Base-by-base conservation (phyloP, 2,113 vertebrate species). In the Corythaeola cristata region DNA sequence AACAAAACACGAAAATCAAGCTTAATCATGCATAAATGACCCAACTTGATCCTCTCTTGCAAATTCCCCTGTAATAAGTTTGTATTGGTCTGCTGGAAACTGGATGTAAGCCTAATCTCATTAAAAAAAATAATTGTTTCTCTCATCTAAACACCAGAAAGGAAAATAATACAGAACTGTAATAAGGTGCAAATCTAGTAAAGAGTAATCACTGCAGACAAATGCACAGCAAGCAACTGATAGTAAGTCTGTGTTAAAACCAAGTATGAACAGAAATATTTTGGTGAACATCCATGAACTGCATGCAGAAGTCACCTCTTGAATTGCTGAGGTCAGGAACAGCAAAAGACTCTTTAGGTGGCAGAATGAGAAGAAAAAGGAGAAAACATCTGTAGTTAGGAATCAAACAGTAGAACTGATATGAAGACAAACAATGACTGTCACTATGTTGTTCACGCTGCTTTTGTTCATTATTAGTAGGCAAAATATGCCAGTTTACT, bases 261-360 rank as follows among this genome's bases (percentile, higher is more conserved):
- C 78, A 95, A 73, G 47, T 53, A 95, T 86, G 71, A 69, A 82
- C 44, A 88, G 52, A 95, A 94, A 77, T 81, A 94, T 58, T 93
- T 85, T 82, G 97, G 97, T 97, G 97, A 97, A 58, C 94, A 95
- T 93, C 92, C 97, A 93, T 85, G 93, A 96, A 97, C 96, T 98
- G 97, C 98, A 98, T 98, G 98, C 98, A 98, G 98, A 98, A 98
- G 97, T 99, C 99, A 99, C 99, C 99, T 99, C 99, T 99, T 98
- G 99, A 98, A 99, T 99, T 99, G 99, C 98, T 99, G 99, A 99
- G 99, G 98, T 99, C 99, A 98, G 99, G 99, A 99, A 99, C 99
- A 98, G 99, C 98, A 99, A 99, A 99, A 98, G 99, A 99, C 98
- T 99, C 99, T 99, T 99, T 99, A 98, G 92, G 97, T 94, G 97